Base-by-base conservation (phyloP, 35 echinoderm and acorn worm genomes). In the Acanthaster planci region DNA sequence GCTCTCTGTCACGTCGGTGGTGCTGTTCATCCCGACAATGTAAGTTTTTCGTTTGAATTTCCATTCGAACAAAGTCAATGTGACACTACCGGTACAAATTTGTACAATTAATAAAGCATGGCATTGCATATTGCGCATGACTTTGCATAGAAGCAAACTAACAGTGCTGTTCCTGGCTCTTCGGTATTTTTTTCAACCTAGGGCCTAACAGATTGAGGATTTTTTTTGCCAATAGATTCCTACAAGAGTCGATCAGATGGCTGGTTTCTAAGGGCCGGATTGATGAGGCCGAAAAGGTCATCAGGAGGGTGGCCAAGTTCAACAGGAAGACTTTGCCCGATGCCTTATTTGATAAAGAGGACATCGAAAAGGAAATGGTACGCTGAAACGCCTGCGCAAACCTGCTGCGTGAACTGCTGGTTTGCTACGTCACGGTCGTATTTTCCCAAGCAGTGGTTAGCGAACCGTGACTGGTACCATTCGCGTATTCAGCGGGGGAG, bases 211-310 rank as follows among this genome's bases (percentile, higher is more conserved):
- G 42, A 47, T 47, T 47, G 42, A 12, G 16, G 16, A 83, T n/a
- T 18, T 18, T 72, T 1, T 72, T 23, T 26, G 4, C 42, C 4
- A 6, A 12, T 64, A 95, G 93, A 6, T 84, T 95, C 53, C 34
- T 95, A 51, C 88, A 88, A 40, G 93, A 95, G 77, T 95, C 93
- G 0, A 80, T 79, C 5, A 81, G 93, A 51, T 95, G 93, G 93
- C 57, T 89, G 32, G 44, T 94, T 36, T 86, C 88, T 60, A 79
- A 35, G 17, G 67, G 80, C 12, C 90, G 86, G 44, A 57, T 80
- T 7, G 78, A 86, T n/a, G 37, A 86, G 51, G 92, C 88, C 1
- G 92, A 90, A 17, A 78, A 83, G 47, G 81, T 88, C 27, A 84
- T 90, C 40, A 78, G 27, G 29, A 82, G 50, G 35, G 35, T 79